Evolutionary conservation across 1,140 invertebrate species (phyloP).

Genomic region (Papilio polyxenes): DNA sequence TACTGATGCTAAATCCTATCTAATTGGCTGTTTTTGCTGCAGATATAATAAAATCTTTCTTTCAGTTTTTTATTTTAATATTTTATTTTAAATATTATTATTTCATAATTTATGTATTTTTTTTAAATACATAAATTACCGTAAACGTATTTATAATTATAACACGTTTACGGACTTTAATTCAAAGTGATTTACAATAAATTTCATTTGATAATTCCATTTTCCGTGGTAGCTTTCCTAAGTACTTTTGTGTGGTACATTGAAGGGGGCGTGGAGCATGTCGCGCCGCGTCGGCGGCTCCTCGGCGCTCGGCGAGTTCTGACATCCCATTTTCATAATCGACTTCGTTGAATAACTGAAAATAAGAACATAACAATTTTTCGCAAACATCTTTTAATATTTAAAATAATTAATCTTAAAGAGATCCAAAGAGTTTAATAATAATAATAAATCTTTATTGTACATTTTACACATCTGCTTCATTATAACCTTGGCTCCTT

Average conservation of each 20-base stretch:
- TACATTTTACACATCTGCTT: too few species aligned
- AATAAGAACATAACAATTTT: neutral
- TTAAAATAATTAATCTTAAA: neutral
- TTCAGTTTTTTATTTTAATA: too few species aligned
- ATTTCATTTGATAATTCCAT: too few species aligned
- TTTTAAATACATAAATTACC: too few species aligned
- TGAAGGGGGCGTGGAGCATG: constrained; percentile 27
- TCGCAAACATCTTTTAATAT: neutral
- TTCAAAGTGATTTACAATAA: too few species aligned
- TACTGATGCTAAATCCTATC: neutral
- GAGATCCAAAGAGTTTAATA: too few species aligned
- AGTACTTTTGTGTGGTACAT: constrained; percentile 31
- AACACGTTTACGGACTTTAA: too few species aligned
- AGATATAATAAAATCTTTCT: neutral
- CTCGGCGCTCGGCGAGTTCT: constrained; percentile 35
- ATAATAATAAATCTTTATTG: too few species aligned
- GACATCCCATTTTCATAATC: constrained; percentile 61
- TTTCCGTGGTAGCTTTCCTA: neutral
- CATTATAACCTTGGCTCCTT: too few species aligned
- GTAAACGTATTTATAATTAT: too few species aligned
- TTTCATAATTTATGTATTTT: too few species aligned
- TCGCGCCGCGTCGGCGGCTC: constrained; percentile 13
- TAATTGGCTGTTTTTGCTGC: constrained; percentile 18
- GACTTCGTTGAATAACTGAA: constrained; percentile 40
- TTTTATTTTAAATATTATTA: too few species aligned